These are phyloP conservation scores for Coleophora deauratella DNA, from an alignment of 2,888 invertebrate species.

Conservation along the genomic window DNA sequence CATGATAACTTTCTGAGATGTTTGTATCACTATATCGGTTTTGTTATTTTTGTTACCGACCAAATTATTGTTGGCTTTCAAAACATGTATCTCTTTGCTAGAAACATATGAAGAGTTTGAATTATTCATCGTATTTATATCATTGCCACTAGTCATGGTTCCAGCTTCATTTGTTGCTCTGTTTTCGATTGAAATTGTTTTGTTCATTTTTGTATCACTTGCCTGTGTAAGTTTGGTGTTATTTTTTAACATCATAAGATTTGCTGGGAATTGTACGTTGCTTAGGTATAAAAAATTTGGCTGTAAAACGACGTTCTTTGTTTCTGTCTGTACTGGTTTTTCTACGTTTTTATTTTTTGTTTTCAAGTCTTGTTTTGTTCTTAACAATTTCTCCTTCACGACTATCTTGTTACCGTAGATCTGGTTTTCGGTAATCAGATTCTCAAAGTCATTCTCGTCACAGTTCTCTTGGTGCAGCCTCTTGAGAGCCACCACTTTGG, in stretches of 20 bases:
- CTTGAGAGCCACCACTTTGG: constrained; percentile 65
- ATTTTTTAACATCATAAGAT: constrained; percentile 64
- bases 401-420: constrained; percentile 72
- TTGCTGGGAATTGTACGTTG: constrained; percentile 61
- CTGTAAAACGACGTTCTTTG: constrained; percentile 53
- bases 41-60: constrained; percentile 40
- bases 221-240: constrained; percentile 37
- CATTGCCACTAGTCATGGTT: constrained; percentile 15
- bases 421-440: constrained; percentile 71
- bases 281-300: constrained; percentile 63
- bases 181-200: constrained; percentile 38
- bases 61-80: constrained; percentile 46
- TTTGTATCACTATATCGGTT: constrained; percentile 40
- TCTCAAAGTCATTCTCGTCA: constrained; percentile 71
- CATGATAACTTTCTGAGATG: constrained; percentile 51
- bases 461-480: constrained; percentile 62
- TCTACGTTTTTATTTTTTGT: constrained; percentile 33
- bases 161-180: constrained; percentile 30
- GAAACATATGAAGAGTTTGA: constrained; percentile 24
- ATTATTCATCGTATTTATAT: constrained; percentile 20
- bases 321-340: constrained; percentile 33
- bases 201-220: constrained; percentile 30
- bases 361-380: constrained; percentile 53
- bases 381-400: constrained; percentile 69
- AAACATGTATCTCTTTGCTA: constrained; percentile 41